These are phyloP conservation scores for Rhorus exstirpatorius DNA, from an alignment of 2,888 invertebrate species.

Conservation along the genomic window DNA sequence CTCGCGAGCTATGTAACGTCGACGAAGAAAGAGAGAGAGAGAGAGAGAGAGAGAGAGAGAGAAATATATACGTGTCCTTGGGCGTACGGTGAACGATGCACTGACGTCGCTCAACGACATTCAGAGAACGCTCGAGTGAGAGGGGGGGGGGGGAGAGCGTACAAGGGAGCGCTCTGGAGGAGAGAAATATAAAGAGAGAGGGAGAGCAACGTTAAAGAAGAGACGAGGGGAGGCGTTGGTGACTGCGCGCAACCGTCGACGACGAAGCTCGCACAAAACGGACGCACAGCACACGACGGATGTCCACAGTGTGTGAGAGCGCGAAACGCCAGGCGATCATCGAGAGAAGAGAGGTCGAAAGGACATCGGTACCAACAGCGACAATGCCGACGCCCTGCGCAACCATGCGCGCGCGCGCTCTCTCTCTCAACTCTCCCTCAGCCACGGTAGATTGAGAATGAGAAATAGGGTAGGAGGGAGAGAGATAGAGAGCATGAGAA, in stretches of 20 bases:
- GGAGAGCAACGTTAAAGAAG: slow-evolving; percentile 61
- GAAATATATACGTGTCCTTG: slow-evolving; percentile 61
- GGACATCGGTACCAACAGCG: slow-evolving; percentile 80
- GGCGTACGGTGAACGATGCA: slow-evolving; percentile 70
- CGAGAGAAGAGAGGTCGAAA: slow-evolving; percentile 74
- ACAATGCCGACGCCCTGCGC: slow-evolving; percentile 77
- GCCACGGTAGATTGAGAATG: slow-evolving; percentile 24
- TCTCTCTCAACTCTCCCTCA: not conserved
- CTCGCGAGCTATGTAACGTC: slow-evolving; percentile 7
- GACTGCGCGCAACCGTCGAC: slow-evolving; percentile 43
- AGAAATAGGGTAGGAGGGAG: slow-evolving; percentile 36
- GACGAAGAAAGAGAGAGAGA: not conserved
- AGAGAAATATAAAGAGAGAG: slow-evolving; percentile 42
- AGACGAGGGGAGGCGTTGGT: slow-evolving; percentile 62
- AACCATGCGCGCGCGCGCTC: slow-evolving; percentile 71
- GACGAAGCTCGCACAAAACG: slow-evolving; percentile 13
- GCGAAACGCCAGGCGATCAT: slow-evolving; percentile 37
- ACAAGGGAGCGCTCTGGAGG: slow-evolving; percentile 57
- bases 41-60: slow-evolving; percentile 7
- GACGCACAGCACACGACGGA: slow-evolving; percentile 61
- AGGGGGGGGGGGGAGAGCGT: slow-evolving; percentile 24
- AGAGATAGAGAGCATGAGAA: slow-evolving; percentile 73
- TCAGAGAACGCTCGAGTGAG: slow-evolving; percentile 43
- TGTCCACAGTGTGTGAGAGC: slow-evolving; percentile 37
- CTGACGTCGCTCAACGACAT: slow-evolving; percentile 69